Evolutionary conservation across 2,888 invertebrate genomes (phyloP), one percentile per base, ranked within the genome.

Genomic region (Octodonta nipae): DNA sequence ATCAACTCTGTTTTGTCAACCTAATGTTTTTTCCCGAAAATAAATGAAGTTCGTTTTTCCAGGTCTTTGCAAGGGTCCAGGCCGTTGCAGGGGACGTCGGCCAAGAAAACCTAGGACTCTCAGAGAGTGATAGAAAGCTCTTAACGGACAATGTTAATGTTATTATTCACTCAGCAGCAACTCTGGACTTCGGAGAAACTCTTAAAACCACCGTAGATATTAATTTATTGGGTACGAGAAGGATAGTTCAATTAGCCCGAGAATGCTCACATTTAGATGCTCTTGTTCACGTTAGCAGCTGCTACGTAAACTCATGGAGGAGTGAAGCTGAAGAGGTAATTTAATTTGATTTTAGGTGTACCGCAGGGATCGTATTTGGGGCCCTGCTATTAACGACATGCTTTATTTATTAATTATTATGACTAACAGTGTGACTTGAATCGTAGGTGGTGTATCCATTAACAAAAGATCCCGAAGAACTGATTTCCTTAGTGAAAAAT

Each of bases 131-230:
- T 50, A 72, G 79, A 22, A 58, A 66, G 34, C 58, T 64, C 0
- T 56, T 93, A n/a, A 63, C 71, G 0, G 70, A 82, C 3, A 77
- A 84, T 51, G 77, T 89, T 0, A 70, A 88, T 46, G 71, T 95
- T 32, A 87, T 95, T 2, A 80, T 95, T 49, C 95, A 96, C 58
- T 88, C 86, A 0, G 95, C 95, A 0, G 95, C 95, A 4, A 89
- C 93, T 0, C 66, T 96, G 42, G 86, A 89, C 63, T 96, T 96
- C 57, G 82, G 84, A 47, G 85, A 88, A 41, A 77, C 77, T 26
- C 64, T 96, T 30, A 75, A 78, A 55, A 70, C 77, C 1, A 87
- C 92, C 0, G 78, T 89, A 1, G 77, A 78, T 38, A 82, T 91
- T 46, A 96, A 95, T 61, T 67, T 95, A 11, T 55, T 85, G 14